phyloP scores from a whole-genome alignment of 2,888 invertebrate genomes.

The Thalpophila matura region DNA sequence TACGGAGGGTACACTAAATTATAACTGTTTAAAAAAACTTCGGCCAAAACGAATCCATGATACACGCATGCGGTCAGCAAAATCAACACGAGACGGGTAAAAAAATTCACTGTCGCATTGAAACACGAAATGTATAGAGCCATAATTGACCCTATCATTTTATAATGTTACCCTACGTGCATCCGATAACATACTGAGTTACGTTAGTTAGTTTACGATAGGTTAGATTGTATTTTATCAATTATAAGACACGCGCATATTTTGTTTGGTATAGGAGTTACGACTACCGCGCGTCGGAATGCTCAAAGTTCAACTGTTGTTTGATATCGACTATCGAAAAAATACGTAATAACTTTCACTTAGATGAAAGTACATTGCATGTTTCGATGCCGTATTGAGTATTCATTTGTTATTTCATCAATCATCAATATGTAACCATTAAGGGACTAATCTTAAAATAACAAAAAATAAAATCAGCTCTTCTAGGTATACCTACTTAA shows the following conservation, averaged over 20 bases:
- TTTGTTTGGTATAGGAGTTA: constrained; percentile 9
- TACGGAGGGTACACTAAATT: constrained; percentile 81
- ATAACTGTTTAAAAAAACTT: constrained; percentile 83
- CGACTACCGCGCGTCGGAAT: constrained; percentile 25
- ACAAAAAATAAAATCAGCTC: too few relatives aligned
- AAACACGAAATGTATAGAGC: constrained; percentile 72
- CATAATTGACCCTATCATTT: constrained; percentile 71
- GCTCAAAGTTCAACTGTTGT: constrained; percentile 57
- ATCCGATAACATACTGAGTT: constrained; percentile 45
- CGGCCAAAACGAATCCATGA: constrained; percentile 81
- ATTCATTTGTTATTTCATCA: not conserved
- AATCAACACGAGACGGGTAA: constrained; percentile 78
- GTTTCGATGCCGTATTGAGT: not conserved
- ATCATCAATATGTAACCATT: too few relatives aligned
- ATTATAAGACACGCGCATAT: constrained; percentile 28
- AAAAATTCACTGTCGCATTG: constrained; percentile 73
- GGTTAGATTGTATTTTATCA: constrained; percentile 53
- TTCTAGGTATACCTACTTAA: too few relatives aligned
- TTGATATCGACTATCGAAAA: constrained; percentile 34
- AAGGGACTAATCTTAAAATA: too few relatives aligned
- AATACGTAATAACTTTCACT: constrained; percentile 46
- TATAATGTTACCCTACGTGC: constrained; percentile 50
- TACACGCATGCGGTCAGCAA: constrained; percentile 81
- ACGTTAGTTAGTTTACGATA: constrained; percentile 31
- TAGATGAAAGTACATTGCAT: constrained; percentile 23